Evolutionary conservation across 2,113 vertebrate genomes (phyloP), one percentile per base, ranked within the genome.

Genomic region (Toxostoma redivivum): DNA sequence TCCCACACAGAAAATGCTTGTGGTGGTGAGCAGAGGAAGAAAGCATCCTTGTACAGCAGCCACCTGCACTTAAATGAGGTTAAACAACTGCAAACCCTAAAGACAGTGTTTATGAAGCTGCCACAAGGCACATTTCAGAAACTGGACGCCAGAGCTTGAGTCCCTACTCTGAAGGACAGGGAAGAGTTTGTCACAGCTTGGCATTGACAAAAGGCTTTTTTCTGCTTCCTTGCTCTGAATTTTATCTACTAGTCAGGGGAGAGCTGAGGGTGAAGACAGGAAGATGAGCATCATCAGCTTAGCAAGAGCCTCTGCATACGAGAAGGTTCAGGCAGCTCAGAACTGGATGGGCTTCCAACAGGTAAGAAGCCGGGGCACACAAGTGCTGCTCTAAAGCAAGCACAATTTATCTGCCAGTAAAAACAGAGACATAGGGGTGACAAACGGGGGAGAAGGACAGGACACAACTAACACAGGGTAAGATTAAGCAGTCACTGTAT

Each of bases 141-240:
- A 67, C 2, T 23, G 67, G 74, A 69, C 0, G 0, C 7, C 40
- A 84, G 30, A 87, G 48, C 48, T 84, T 58, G 61, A 76, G 31
- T 44, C 24, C 18, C 44, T 78, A 24, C 77, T 84, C 65, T 64
- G 30, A 86, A 56, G 73, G 69, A 71, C 2, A 21, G 21, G 18
- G 37, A 73, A 38, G 42, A 86, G 37, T 20, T 42, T 81, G 27
- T 40, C 48, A 81, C 27, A 91, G 37, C 12, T 50, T 9, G 3
- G 42, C 69, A 42, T 1, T 77, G 47, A 77, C 23, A 11, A 78
- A 62, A 84, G 33, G 37, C 19, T 48, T 70, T 94, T 84, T 80
- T 89, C 56, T 81, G 50, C n/a, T 92, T 88, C 53, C 66, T 81
- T 62, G 35, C 45, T 86, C 77, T 50, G 13, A 62, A 50, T 91